Conservation (phyloP, 2,797 vertebrate species). For the Holocentrus rufus region DNA sequence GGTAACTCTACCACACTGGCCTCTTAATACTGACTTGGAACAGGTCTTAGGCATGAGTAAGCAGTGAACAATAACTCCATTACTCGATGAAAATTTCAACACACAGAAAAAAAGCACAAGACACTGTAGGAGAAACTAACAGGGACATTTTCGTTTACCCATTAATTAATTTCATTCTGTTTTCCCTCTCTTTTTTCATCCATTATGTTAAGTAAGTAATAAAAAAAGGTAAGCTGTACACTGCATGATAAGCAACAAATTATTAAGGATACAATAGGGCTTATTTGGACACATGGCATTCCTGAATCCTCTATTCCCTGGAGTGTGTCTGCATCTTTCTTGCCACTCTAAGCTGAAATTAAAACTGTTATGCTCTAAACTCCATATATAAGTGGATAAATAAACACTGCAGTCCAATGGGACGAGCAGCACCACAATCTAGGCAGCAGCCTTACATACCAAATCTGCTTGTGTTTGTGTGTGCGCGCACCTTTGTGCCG, state of each 20-base stretch:
- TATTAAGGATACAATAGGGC: constrained; percentile 58
- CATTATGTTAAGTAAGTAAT: constrained; percentile 33
- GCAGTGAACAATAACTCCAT: background rate
- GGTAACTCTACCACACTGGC: background rate
- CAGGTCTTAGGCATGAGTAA: background rate
- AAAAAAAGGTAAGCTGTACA: constrained; percentile 42
- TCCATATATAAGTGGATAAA: constrained; percentile 81
- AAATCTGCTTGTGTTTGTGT: constrained; percentile 41
- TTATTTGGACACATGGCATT: constrained; percentile 63
- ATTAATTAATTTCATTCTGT: constrained; percentile 12
- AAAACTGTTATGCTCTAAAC: constrained; percentile 79
- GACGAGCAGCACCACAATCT: constrained; percentile 68
- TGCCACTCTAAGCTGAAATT: constrained; percentile 76
- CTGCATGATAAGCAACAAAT: constrained; percentile 60
- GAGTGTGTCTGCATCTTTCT: constrained; percentile 66
- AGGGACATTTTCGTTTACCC: constrained; percentile 3
- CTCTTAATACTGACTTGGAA: background rate
- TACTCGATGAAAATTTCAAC: background rate
- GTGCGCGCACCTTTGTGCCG: constrained; percentile 27
- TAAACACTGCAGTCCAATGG: constrained; percentile 71
- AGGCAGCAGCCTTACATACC: constrained; percentile 64
- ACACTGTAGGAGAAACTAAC: constrained; percentile 13
- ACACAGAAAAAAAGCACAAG: background rate
- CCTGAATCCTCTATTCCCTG: constrained; percentile 53
- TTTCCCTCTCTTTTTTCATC: constrained; percentile 19